Evolutionary conservation across 2,797 vertebrate genomes (phyloP).

Genomic region (Lophotriccus pileatus): DNA sequence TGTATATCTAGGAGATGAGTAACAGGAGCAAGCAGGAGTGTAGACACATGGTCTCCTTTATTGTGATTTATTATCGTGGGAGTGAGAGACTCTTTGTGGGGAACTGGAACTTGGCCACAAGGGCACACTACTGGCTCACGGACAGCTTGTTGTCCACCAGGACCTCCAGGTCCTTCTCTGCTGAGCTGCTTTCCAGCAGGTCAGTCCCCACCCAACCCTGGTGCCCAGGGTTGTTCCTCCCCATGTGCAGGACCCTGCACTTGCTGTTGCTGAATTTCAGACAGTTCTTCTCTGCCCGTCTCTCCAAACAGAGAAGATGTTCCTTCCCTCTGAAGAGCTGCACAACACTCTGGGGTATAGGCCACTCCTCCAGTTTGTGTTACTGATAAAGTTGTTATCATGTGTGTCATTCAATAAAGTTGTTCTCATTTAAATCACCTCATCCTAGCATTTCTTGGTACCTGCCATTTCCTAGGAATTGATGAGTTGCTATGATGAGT

Average conservation of each 20-base stretch:
- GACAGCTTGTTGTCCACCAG: neutral
- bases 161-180: neutral
- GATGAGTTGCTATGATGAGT: neutral
- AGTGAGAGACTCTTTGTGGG: neutral
- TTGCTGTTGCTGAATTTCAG: neutral
- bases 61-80: neutral
- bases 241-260: neutral
- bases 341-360: neutral
- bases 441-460: neutral
- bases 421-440: neutral
- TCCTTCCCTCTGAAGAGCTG: neutral
- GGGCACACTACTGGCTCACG: neutral
- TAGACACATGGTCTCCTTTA: neutral
- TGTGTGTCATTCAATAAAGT: neutral
- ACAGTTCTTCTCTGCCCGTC: neutral
- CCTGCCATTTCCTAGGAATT: neutral
- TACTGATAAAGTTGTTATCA: neutral
- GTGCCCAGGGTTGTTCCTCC: neutral
- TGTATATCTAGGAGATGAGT: neutral
- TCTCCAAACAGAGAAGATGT: neutral
- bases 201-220: rapidly evolving
- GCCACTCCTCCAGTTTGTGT: neutral
- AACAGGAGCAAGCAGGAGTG: neutral
- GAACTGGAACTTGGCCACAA: neutral
- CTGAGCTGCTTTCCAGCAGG: neutral